Base-by-base conservation (phyloP, 2,888 invertebrate genomes). In the Drosophila maculinotata region DNA sequence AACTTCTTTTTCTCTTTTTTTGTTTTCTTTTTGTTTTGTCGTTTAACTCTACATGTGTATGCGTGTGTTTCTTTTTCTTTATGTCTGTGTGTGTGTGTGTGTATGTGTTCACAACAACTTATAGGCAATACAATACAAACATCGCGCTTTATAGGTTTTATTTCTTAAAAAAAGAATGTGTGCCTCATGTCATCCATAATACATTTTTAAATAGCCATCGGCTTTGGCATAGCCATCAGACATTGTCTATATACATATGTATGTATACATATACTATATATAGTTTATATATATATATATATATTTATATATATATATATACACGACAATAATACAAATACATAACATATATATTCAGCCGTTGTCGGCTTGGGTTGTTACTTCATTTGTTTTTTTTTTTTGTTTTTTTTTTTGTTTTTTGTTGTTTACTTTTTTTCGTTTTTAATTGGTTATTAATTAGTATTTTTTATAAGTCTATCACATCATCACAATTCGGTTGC, bases 111-210 rank as follows among this genome's bases (percentile, higher is more conserved):
- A 79, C 85, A 82, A 77, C 77, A 80, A 80, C 80, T 86, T 83
- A 80, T 79, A 76, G 83, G 66, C 82, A 80, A 83, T 80, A 83
- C 87, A 86, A 80, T 83, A 80, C 80, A 80, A 80, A 80, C 83
- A 86, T 83, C 80, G 80, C 84, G 71, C 65, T 76, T 67, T 80
- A 68, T 69, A 81, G 76, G 58, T 76, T 84, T 80, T 67, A 62
- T 72, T 84, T 80, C 73, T 73, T 76, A 54, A 80, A 79, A 74
- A 84, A 73, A 82, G 85, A 88, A 88, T 86, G 82, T 90, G 72
- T 89, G 90, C 89, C 90, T 89, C 89, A 90, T 90, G 58, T 90
- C 90, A 90, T 90, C 90, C 89, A 89, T 90, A 90, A 79, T 84
- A 87, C 79, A 79, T 80, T 60, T 57, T 26, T 20, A 36, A 17